These are phyloP conservation scores for Megalops cyprinoides DNA, from an alignment of 2,797 vertebrate genomes.

Conservation along the genomic window DNA sequence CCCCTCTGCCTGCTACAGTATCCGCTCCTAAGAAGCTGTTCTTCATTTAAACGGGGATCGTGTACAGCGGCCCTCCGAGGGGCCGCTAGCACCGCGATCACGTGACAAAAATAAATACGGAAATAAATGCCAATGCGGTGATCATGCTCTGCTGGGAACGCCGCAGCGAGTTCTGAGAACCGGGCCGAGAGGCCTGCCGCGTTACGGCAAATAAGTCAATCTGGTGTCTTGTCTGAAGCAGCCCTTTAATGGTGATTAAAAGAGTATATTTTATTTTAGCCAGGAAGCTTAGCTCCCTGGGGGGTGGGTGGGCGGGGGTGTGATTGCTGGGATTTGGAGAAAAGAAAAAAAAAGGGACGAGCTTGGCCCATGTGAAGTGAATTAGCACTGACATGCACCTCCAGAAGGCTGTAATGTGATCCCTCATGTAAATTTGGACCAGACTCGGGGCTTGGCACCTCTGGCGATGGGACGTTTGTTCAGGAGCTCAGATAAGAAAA, in stretches of 20 bases:
- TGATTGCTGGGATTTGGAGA: constrained; percentile 73
- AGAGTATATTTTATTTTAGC: constrained; percentile 55
- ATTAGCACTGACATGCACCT: constrained; percentile 86
- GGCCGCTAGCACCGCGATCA: constrained; percentile 56
- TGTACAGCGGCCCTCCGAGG: constrained; percentile 57
- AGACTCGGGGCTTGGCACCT: constrained; percentile 73
- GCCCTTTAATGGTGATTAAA: background rate
- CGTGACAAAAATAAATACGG: constrained; percentile 79
- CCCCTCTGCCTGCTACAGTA: constrained; percentile 55
- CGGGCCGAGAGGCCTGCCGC: constrained; percentile 16
- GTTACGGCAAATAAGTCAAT: background rate
- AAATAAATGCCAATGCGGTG: constrained; percentile 66
- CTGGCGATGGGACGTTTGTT: constrained; percentile 71
- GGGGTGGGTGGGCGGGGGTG: constrained; percentile 11
- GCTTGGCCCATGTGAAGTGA: constrained; percentile 82
- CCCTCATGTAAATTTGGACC: constrained; percentile 85
- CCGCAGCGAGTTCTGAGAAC: constrained; percentile 54
- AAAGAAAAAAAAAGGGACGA: constrained; percentile 66
- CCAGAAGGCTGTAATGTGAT: constrained; percentile 82
- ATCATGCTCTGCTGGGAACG: constrained; percentile 49
- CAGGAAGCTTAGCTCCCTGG: constrained; percentile 70
- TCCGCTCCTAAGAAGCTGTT: constrained; percentile 66
- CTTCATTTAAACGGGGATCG: constrained; percentile 67
- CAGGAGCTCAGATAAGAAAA: constrained; percentile 71
- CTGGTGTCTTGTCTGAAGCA: constrained; percentile 3